Percentiles rank a stretch among this genome's conserved stretches.
phyloP scores from a whole-genome alignment of 2,797 vertebrate genomes.

The Myotis daubentonii region DNA sequence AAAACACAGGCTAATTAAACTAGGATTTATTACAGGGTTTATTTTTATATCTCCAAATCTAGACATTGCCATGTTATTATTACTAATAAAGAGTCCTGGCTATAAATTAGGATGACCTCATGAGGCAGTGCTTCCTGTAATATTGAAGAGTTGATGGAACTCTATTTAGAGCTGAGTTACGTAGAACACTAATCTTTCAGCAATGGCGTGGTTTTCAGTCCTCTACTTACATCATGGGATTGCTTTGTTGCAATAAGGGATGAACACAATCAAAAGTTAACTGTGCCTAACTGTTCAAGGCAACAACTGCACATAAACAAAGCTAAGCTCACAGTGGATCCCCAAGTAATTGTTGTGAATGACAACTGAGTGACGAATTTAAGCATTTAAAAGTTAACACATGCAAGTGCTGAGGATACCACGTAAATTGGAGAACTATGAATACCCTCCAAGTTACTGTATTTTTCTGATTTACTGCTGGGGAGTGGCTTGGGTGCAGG shows the following conservation, averaged over 20 bases:
- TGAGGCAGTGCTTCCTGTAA: constrained; percentile 45
- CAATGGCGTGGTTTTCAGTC: constrained; percentile 17
- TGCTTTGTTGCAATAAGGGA: constrained; percentile 17
- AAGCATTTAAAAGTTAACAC: constrained; percentile 4
- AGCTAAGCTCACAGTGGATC: not conserved
- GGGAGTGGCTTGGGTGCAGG: not conserved
- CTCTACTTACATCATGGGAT: not conserved
- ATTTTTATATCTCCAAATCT: constrained; percentile 67
- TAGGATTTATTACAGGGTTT: constrained; percentile 59
- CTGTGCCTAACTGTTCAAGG: not conserved
- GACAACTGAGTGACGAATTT: constrained; percentile 39
- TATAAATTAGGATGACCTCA: constrained; percentile 73
- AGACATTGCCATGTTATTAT: constrained; percentile 62
- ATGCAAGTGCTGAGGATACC: not conserved
- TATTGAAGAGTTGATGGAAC: constrained; percentile 38
- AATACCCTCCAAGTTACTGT: not conserved
- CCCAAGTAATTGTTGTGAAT: not conserved
- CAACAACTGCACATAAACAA: constrained; percentile 52
- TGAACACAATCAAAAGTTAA: constrained; percentile 39
- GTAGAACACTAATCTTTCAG: constrained; percentile 62
- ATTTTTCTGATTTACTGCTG: not conserved
- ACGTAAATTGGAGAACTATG: not conserved
- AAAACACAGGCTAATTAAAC: constrained; percentile 71
- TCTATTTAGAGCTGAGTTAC: constrained; percentile 64
- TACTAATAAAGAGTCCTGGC: constrained; percentile 61